phyloP scores from a whole-genome alignment of 2,888 invertebrate genomes.

The Chrysopilus asiliformis region DNA sequence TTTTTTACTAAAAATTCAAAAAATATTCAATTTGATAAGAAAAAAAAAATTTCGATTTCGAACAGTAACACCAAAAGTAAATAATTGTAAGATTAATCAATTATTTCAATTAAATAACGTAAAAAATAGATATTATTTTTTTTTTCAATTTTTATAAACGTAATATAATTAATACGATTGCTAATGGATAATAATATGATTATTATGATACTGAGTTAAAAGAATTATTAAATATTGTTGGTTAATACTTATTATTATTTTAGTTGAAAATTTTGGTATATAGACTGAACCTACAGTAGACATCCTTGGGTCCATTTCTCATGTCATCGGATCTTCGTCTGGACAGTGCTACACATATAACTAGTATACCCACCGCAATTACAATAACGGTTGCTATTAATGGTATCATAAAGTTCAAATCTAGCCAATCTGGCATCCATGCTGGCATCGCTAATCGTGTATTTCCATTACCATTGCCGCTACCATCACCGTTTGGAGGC shows the following conservation, averaged over 20 bases:
- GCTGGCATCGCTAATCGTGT: slow-evolving; percentile 44
- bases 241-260: too few species aligned
- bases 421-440: slow-evolving; percentile 78
- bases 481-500: slow-evolving; percentile 53
- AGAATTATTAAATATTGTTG: too few species aligned
- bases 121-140: slow-evolving; percentile 2
- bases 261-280: too few species aligned
- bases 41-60: too few species aligned
- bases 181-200: too few species aligned
- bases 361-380: slow-evolving; percentile 77
- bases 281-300: slow-evolving; percentile 69
- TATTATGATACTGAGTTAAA: too few species aligned
- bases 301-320: slow-evolving; percentile 66
- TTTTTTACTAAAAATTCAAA: too few species aligned
- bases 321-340: slow-evolving; percentile 66
- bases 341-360: slow-evolving; percentile 78
- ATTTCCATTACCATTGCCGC: slow-evolving; percentile 31
- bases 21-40: too few species aligned
- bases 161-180: too few species aligned
- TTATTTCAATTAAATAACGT: background rate
- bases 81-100: slow-evolving; percentile 8
- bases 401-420: slow-evolving; percentile 81
- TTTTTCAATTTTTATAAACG: too few species aligned
- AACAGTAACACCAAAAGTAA: slow-evolving; percentile 13
- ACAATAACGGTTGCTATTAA: slow-evolving; percentile 82